phyloP scores from a whole-genome alignment of 1,140 invertebrate species.

The Anadara kagoshimensis region DNA sequence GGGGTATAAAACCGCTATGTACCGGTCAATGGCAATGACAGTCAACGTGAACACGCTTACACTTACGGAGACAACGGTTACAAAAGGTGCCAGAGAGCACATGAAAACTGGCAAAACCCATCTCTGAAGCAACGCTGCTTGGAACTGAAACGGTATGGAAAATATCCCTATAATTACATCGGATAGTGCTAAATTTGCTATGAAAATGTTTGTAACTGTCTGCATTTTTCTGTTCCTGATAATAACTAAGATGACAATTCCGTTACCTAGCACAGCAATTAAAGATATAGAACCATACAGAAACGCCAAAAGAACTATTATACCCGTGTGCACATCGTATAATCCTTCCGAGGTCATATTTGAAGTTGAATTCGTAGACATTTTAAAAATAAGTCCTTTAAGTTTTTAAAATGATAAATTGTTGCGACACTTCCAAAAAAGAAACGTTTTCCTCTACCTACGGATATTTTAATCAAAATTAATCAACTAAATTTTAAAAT shows the following conservation, averaged over 20 bases:
- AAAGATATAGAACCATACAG: conserved; percentile 78
- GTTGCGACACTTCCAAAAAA: too few relatives aligned
- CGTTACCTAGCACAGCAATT: conserved; percentile 77
- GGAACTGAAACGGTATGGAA: conserved; percentile 82
- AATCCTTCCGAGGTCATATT: not conserved
- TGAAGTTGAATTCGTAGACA: not conserved
- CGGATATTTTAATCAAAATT: too few relatives aligned
- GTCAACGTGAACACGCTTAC: conserved; percentile 77
- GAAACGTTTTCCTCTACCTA: too few relatives aligned
- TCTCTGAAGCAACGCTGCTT: conserved; percentile 61
- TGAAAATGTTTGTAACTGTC: conserved; percentile 98
- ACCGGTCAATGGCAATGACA: conserved; percentile 76
- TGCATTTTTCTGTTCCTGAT: conserved; percentile 93
- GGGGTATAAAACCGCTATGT: conserved; percentile 75
- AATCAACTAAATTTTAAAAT: too few relatives aligned
- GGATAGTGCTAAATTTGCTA: conserved; percentile 94
- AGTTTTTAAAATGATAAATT: too few relatives aligned
- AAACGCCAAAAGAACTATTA: conserved; percentile 3
- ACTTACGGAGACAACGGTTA: conserved; percentile 75
- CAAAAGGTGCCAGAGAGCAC: conserved; percentile 75
- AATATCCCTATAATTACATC: conserved; percentile 93
- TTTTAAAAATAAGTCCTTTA: too few relatives aligned
- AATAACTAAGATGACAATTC: conserved; percentile 79
- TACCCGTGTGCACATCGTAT: not conserved
- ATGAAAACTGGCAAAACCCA: conserved; percentile 75